Conservation (phyloP, 1,140 invertebrate species). For the Potamilus streckersoni region DNA sequence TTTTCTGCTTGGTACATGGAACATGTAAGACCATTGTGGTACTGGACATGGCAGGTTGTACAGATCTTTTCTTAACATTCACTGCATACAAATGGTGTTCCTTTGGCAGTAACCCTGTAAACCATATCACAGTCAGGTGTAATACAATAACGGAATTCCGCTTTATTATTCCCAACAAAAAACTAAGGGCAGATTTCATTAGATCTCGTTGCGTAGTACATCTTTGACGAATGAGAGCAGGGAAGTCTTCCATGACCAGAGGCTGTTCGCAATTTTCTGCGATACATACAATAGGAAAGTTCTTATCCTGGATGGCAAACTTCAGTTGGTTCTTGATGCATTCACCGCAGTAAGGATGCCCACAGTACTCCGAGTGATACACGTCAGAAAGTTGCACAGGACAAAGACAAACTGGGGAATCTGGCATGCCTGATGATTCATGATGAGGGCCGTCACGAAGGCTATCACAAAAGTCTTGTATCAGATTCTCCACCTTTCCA, state of each 20-base stretch:
- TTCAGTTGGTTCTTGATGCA: conserved; percentile 45
- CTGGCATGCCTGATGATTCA: conserved; percentile 18
- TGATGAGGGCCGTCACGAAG: too few species aligned
- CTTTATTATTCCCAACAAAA: conserved; percentile 36
- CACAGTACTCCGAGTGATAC: conserved; percentile 54
- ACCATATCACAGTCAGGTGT: conserved; percentile 55
- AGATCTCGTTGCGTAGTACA: conserved; percentile 25
- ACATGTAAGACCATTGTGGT: conserved; percentile 54
- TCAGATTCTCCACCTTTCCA: conserved; percentile 15
- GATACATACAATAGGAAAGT: conserved; percentile 50
- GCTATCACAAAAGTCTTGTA: too few species aligned
- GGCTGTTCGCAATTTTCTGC: conserved; percentile 39
- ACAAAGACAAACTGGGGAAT: conserved; percentile 54
- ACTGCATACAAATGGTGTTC: conserved; percentile 38
- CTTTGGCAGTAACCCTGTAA: conserved; percentile 40
- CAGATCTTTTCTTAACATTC: conserved; percentile 46
- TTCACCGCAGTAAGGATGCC: conserved; percentile 55
- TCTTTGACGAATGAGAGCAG: conserved; percentile 18
- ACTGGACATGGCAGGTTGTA: conserved; percentile 43
- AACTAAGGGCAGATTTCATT: conserved; percentile 29
- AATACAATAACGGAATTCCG: conserved; percentile 45
- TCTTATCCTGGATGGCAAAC: conserved; percentile 24
- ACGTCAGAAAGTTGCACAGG: conserved; percentile 45
- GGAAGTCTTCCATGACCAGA: conserved; percentile 46
- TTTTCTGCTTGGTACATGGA: conserved; percentile 35